Base-by-base conservation (phyloP, 1,140 invertebrate species). In the Cryptotermes secundus region DNA sequence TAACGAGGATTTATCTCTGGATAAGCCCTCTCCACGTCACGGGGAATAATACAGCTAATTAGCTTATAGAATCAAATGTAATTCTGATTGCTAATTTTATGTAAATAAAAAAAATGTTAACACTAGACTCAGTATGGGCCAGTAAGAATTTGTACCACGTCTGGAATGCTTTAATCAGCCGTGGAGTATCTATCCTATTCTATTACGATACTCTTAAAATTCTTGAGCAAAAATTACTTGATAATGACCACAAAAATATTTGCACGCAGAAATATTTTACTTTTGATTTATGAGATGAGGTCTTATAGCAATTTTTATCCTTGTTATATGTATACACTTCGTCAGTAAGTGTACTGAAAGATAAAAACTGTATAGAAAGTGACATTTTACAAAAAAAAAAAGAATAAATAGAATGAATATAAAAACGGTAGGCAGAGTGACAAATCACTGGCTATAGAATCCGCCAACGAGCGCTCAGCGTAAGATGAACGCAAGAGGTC, bases 361-460 rank as follows among this genome's bases (percentile, higher is more conserved):
- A 72, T 31, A 72, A 72, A 31, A 72, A 14, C 26, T 31, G 16
- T 72, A 72, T 31, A 72, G 59, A 26, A 19, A 22, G 22, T 22
- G 53, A 59, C 53, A 59, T 59, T 59, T 59, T 59, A 59, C 26
- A 59, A 24, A 59, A 24, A 19, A 59, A 42, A 42, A 59, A 59
- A 12, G 53, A 59, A 59, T 59, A 59, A 59, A 59, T 19, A 72
- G 2, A 72, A 72, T 72, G n/a, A 72, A 72, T 72, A 72, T 72
- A 72, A 72, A 31, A 72, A 72, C 7, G 59, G 26, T 72, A 6
- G 59, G 59, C 59, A 31, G 59, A 26, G 59, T 31, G 59, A 72
- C 59, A 72, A 72, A 72, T 72, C 59, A 72, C 59, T n/a, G 59
- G 59, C n/a, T n/a, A 72, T 72, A 72, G 59, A 49, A 49, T 49